A percentile compares a stretch with the other conserved stretches of the same genome.
phyloP scores from a whole-genome alignment of 2,113 vertebrate species.

The Ondatra zibethicus region DNA sequence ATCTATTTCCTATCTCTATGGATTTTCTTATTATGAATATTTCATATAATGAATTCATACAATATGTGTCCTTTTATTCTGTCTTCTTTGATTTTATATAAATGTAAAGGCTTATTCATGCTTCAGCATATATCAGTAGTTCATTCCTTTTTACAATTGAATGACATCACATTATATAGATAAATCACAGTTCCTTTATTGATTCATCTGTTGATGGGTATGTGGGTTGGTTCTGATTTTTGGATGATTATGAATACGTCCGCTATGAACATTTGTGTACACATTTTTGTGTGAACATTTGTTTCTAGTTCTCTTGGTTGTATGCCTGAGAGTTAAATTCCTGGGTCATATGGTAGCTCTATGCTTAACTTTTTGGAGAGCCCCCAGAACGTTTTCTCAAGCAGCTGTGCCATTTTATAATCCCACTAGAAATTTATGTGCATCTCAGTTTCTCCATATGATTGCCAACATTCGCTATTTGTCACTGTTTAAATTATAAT shows the following conservation, averaged over 20 bases:
- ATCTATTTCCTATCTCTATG: neutral
- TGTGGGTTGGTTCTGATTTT: neutral
- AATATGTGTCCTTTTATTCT: constrained; percentile 13
- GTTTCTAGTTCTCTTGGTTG: constrained; percentile 4
- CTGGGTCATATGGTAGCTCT: constrained; percentile 32
- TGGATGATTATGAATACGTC: neutral
- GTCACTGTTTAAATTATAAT: neutral
- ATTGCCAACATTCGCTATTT: neutral
- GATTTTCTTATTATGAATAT: constrained; percentile 7
- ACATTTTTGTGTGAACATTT: constrained; percentile 33
- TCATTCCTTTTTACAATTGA: neutral
- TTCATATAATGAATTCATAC: constrained; percentile 4
- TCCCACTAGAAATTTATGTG: neutral
- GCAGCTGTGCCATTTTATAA: neutral
- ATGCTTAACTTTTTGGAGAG: constrained; percentile 22
- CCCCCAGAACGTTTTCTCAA: neutral
- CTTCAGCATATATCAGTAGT: neutral
- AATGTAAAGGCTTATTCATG: neutral
- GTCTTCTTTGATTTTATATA: neutral
- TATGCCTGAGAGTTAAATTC: constrained; percentile 18
- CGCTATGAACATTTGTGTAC: neutral
- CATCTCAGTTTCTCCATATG: neutral
- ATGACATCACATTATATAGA: neutral
- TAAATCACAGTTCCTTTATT: neutral
- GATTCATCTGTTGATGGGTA: neutral